A percentile compares a stretch with the other conserved stretches of the same genome.
Conservation (phyloP, 1,140 invertebrate genomes). For the Papilio aristodemus region DNA sequence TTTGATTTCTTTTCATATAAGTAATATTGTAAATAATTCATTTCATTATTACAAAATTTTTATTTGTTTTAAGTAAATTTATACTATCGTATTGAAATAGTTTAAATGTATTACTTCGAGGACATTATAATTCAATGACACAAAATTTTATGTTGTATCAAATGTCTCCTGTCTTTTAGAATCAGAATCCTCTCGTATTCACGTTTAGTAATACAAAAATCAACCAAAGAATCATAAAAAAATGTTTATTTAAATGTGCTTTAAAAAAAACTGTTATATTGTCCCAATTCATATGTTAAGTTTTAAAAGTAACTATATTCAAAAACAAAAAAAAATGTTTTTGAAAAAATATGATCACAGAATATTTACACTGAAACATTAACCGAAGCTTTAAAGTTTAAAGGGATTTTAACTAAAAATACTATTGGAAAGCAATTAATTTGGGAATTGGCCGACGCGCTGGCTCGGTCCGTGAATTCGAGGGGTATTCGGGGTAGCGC, state of each 20-base stretch:
- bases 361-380: slow-evolving; percentile 22
- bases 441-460: slow-evolving; percentile 58
- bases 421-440: slow-evolving; percentile 73
- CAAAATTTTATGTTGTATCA: too few relatives aligned
- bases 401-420: slow-evolving; percentile 46
- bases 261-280: not conserved
- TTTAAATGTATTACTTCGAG: too few relatives aligned
- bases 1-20: too few relatives aligned
- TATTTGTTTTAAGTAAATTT: too few relatives aligned
- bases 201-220: too few relatives aligned
- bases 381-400: slow-evolving; percentile 26
- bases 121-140: too few relatives aligned
- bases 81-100: too few relatives aligned
- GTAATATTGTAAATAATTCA: too few relatives aligned
- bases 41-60: too few relatives aligned
- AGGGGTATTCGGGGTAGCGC: slow-evolving; percentile 12
- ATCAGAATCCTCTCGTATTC: too few relatives aligned
- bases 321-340: not conserved
- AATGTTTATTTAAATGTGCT: not conserved
- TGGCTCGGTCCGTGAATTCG: slow-evolving; percentile 37
- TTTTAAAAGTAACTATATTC: not conserved
- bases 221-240: too few relatives aligned
- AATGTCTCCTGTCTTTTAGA: too few relatives aligned
- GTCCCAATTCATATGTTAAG: not conserved
- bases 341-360: not conserved